Evolutionary conservation across 2,797 vertebrate species (phyloP).

Genomic region (Smutsia temminckii): DNA sequence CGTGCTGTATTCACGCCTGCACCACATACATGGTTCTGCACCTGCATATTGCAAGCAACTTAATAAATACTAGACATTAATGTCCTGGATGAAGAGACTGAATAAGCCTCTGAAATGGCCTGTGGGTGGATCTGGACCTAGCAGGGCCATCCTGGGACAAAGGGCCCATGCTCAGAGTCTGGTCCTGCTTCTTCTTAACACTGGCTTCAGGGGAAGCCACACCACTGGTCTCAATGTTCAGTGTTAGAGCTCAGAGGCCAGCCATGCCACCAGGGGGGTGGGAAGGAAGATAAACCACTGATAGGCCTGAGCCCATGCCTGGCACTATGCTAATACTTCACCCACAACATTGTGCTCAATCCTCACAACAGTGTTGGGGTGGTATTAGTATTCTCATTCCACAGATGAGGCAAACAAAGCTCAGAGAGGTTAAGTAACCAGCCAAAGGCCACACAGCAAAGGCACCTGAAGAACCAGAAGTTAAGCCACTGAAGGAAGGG

Average conservation of each 20-base stretch:
- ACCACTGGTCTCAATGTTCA: neutral
- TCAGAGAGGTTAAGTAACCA: neutral
- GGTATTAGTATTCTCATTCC: neutral
- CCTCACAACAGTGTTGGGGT: neutral
- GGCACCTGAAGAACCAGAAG: neutral
- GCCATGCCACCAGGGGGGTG: neutral
- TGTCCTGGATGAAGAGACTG: neutral
- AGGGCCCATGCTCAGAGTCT: neutral
- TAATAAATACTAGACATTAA: neutral
- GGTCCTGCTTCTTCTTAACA: neutral
- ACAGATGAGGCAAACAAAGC: neutral
- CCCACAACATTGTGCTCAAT: neutral
- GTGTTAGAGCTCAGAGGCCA: neutral
- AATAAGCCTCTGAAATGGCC: neutral
- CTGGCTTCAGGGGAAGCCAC: neutral
- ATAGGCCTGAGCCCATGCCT: neutral
- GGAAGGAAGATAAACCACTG: neutral
- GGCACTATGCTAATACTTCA: neutral
- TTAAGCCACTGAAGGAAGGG: neutral
- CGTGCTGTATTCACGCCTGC: neutral
- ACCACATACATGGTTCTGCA: neutral
- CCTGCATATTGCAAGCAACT: neutral
- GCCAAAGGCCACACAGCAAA: conserved; percentile 10
- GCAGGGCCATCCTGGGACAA: neutral
- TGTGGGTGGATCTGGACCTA: neutral